Percentiles rank a stretch among this genome's conserved stretches.
These are phyloP conservation scores for Lutjanus erythropterus DNA, from an alignment of 2,113 vertebrate genomes.

Conservation along the genomic window DNA sequence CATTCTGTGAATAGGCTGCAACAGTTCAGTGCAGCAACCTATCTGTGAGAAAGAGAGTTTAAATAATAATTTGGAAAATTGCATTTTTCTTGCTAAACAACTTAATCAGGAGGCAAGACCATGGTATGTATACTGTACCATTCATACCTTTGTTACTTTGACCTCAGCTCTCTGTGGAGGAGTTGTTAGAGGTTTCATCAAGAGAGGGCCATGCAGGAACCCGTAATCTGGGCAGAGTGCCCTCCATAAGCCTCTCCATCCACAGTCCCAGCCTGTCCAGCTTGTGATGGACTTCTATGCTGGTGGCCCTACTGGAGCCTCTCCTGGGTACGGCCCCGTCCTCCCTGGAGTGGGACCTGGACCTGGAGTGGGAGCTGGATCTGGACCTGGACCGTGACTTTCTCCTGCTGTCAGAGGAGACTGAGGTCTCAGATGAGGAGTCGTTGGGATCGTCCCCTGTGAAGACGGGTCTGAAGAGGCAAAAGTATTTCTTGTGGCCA, in stretches of 20 bases:
- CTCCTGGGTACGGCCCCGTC: slow-evolving; percentile 48
- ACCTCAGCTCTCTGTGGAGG: slow-evolving; percentile 65
- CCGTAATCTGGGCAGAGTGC: slow-evolving; percentile 91
- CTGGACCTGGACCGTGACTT: slow-evolving; percentile 78
- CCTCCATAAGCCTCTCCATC: slow-evolving; percentile 96
- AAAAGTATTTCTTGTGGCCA: slow-evolving; percentile 96
- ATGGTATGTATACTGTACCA: background rate
- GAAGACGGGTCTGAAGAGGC: slow-evolving; percentile 92
- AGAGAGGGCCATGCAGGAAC: slow-evolving; percentile 90
- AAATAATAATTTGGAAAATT: slow-evolving; percentile 26
- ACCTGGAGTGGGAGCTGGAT: slow-evolving; percentile 78
- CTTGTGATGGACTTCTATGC: slow-evolving; percentile 89
- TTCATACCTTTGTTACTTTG: background rate
- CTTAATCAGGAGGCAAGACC: slow-evolving; percentile 20
- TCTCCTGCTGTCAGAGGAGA: slow-evolving; percentile 64
- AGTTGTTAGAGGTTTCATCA: slow-evolving; percentile 63
- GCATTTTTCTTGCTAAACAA: slow-evolving; percentile 13
- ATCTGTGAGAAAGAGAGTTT: slow-evolving; percentile 28
- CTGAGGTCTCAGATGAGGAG: slow-evolving; percentile 65
- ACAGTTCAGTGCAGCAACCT: slow-evolving; percentile 15
- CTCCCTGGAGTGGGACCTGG: slow-evolving; percentile 80
- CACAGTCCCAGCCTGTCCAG: slow-evolving; percentile 92
- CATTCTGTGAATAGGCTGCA: slow-evolving; percentile 22
- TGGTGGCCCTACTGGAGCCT: slow-evolving; percentile 79
- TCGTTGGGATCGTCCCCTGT: slow-evolving; percentile 84